Conservation (phyloP, 2,888 invertebrate genomes). For the Lamproptera curius region DNA sequence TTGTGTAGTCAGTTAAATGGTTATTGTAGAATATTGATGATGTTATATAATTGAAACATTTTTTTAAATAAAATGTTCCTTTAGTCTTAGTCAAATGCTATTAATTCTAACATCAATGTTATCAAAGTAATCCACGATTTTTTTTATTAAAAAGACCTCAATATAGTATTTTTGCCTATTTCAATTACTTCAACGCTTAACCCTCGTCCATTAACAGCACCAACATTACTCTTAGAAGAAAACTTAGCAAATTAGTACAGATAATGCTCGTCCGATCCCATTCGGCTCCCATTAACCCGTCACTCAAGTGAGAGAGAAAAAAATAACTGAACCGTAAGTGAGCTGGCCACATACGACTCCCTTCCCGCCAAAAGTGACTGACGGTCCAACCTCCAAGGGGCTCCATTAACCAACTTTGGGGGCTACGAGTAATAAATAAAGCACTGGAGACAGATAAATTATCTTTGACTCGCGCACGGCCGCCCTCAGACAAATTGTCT, state of each 20-base stretch:
- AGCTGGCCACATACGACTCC: constrained; percentile 41
- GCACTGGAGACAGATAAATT: constrained; percentile 75
- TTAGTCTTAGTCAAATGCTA: no score
- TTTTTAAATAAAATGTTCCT: no score
- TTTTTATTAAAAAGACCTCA: no score
- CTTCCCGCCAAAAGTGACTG: constrained; percentile 44
- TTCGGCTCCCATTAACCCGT: constrained; percentile 56
- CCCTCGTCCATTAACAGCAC: no score
- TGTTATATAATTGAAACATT: no score
- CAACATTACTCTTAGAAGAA: constrained; percentile 13
- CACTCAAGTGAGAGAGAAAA: constrained; percentile 46
- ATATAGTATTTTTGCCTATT: not conserved
- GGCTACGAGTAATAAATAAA: constrained; percentile 73
- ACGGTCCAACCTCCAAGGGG: constrained; percentile 61
- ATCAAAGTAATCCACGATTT: not conserved
- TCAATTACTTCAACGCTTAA: no score
- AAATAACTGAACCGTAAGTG: constrained; percentile 39
- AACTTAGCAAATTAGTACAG: constrained; percentile 20
- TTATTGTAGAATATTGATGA: no score
- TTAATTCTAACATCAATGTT: no score
- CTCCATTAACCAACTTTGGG: constrained; percentile 73
- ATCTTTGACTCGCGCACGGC: constrained; percentile 72
- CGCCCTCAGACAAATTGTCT: constrained; percentile 72
- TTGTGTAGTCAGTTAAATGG: no score
- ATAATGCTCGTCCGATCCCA: constrained; percentile 35